Conservation (phyloP, 2,113 vertebrate genomes). For the Cyphomyrus plagiostoma region DNA sequence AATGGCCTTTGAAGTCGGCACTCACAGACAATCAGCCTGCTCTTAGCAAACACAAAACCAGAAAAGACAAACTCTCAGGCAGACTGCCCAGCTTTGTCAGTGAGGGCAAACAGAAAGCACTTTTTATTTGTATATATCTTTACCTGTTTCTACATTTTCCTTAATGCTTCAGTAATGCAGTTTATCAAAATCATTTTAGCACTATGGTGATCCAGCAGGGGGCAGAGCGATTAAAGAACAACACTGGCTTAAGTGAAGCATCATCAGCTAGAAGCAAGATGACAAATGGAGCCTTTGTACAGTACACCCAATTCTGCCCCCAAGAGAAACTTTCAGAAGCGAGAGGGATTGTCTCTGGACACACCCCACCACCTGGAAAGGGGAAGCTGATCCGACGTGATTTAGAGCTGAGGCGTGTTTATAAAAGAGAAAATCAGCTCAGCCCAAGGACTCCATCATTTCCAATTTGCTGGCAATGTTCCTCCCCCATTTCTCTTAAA, state of each 20-base stretch:
- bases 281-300: neutral
- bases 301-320: neutral
- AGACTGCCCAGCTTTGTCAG: neutral
- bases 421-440: conserved; percentile 2
- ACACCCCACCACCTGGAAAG: neutral
- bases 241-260: neutral
- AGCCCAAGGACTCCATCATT: conserved; percentile 6
- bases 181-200: neutral
- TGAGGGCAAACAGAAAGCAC: neutral
- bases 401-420: neutral
- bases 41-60: neutral
- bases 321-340: neutral
- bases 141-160: neutral
- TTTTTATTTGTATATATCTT: neutral
- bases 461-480: neutral
- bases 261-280: neutral
- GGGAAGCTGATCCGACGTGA: neutral
- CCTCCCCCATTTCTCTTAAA: neutral
- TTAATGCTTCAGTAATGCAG: neutral
- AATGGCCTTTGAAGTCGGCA: neutral
- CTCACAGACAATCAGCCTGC: neutral
- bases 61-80: neutral
- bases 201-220: neutral
- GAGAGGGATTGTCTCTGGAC: neutral
- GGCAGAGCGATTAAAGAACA: neutral